Base-by-base conservation (phyloP, 2,888 invertebrate species). In the Darwinula stevensoni region DNA sequence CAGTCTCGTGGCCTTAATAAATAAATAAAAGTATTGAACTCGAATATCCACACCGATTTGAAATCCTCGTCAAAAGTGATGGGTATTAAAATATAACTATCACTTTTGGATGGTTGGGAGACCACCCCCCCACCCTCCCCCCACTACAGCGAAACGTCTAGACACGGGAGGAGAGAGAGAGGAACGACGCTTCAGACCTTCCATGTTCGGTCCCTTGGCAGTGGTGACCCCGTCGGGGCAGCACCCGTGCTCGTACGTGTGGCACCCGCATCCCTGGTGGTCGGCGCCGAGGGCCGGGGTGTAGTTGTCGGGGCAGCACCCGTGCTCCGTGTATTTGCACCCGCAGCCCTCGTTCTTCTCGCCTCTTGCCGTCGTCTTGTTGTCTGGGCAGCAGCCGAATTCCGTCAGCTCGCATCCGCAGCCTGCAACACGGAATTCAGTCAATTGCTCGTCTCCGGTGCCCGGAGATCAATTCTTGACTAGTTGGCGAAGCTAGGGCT, bases 241-340 rank as follows among this genome's bases (percentile, higher is more conserved):
- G 45, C 86, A 86, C 2, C 84, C 82, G 47, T 76, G 80, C 47
- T 80, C 75, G 55, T 65, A 72, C 0, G 78, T 72, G 45, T 68
- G 62, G 45, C 80, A 80, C 1, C 62, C 58, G 45, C 88, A 91
- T 9, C 84, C 88, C 41, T 69, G 63, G 43, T 59, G 67, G 39
- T 72, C 63, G 1, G 70, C 63, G 6, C 84, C 86, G 17, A 53
- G 48, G 1, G 88, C 76, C 31, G 66, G 61, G 65, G 82, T 82
- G 43, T 64, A 62, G 47, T 66, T 65, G 49, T 86, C 76, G 3
- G 74, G 73, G 43, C 84, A 84, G 45, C 84, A 86, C 4, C 80
- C 80, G 43, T 66, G 57, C 42, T 67, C 61, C 1, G 70, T 63
- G 44, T 65, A 63, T 41, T 68, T 59, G 45, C 82, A 84, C 14